A percentile compares a stretch with the other conserved stretches of the same genome.
Conservation (phyloP, 2,113 vertebrate species). For the Ondatra zibethicus region DNA sequence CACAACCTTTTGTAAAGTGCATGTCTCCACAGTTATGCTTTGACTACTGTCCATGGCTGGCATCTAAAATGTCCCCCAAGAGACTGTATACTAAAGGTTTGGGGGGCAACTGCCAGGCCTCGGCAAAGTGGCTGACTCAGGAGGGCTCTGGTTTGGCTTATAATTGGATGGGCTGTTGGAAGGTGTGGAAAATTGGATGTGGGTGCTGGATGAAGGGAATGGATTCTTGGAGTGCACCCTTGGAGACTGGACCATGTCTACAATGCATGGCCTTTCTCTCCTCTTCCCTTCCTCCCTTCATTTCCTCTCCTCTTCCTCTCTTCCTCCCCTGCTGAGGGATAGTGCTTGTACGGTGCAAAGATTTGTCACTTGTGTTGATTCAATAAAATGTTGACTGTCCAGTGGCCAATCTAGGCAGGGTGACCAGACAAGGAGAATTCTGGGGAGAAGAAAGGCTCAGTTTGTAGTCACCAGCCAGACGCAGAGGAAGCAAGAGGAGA, state of each 20-base stretch:
- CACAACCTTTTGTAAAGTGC: neutral
- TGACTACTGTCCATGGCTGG: neutral
- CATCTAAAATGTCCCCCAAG: neutral
- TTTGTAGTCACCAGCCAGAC: too few species aligned
- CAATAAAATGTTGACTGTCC: too few species aligned
- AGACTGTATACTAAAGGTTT: neutral
- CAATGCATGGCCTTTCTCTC: neutral
- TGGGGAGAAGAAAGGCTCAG: too few species aligned
- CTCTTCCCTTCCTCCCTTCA: too few species aligned
- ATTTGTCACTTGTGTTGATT: too few species aligned
- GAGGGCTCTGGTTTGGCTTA: neutral
- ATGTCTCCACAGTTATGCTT: neutral
- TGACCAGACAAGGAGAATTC: too few species aligned
- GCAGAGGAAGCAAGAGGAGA: too few species aligned
- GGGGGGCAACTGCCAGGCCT: too few species aligned
- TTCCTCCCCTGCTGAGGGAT: neutral
- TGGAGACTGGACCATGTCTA: neutral
- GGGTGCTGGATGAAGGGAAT: too few species aligned
- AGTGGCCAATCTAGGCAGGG: too few species aligned
- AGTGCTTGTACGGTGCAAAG: too few species aligned
- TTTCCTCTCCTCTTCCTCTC: neutral
- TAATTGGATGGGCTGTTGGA: neutral
- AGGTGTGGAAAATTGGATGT: neutral
- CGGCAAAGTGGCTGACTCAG: neutral
- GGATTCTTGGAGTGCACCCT: neutral